Evolutionary conservation across 2,113 vertebrate species (phyloP).

Genomic region (Burhinus oedicnemus): DNA sequence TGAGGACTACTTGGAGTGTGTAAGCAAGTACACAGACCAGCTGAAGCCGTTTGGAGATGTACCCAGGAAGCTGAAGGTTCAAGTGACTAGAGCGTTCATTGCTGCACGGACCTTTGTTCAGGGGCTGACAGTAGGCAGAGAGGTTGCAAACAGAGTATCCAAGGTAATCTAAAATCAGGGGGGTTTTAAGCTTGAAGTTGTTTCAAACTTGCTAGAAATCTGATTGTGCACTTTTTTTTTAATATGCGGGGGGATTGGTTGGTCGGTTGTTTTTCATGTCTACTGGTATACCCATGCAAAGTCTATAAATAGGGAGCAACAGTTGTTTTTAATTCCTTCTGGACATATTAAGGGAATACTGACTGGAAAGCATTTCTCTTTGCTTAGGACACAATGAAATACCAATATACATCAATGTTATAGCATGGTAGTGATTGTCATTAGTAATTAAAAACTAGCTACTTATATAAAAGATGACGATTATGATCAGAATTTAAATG

Average conservation of each 20-base stretch:
- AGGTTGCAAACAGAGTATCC: constrained; percentile 94
- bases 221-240: neutral
- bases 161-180: constrained; percentile 83
- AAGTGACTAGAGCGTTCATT: constrained; percentile 93
- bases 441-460: neutral
- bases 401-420: neutral
- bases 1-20: constrained; percentile 93
- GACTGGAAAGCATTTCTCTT: neutral
- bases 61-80: constrained; percentile 92
- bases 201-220: neutral
- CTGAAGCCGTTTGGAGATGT: constrained; percentile 96
- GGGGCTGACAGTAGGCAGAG: constrained; percentile 92
- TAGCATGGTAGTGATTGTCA: neutral
- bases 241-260: neutral
- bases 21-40: constrained; percentile 95
- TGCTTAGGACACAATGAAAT: neutral
- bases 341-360: neutral
- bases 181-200: neutral
- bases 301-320: neutral
- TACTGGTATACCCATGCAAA: neutral
- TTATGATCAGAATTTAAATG: constrained; percentile 34
- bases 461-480: neutral
- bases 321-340: neutral
- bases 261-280: neutral
- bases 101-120: constrained; percentile 95